Evolutionary conservation across 2,888 invertebrate genomes (phyloP).

Genomic region (Caenorhabditis sulstoni): DNA sequence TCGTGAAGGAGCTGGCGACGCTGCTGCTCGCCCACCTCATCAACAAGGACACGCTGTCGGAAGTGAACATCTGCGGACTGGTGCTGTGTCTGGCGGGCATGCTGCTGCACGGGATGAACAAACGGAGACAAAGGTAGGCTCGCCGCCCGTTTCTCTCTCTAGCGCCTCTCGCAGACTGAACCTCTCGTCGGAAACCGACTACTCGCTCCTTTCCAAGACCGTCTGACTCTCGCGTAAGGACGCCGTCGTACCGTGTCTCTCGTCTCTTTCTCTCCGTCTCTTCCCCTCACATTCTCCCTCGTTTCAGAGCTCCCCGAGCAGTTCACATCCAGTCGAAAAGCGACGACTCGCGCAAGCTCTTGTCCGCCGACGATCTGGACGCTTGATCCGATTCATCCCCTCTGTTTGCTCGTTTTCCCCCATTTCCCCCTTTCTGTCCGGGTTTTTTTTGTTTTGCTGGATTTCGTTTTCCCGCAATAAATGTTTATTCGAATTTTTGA

Average conservation of each 20-base stretch:
- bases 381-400: slow-evolving; percentile 15
- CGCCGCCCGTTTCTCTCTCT: slow-evolving; percentile 3
- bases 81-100: slow-evolving; percentile 88
- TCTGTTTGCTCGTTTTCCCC: neutral
- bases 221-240: slow-evolving; percentile 34
- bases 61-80: slow-evolving; percentile 84
- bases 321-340: slow-evolving; percentile 13
- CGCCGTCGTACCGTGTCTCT: slow-evolving; percentile 15
- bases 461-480: slow-evolving; percentile 21
- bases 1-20: slow-evolving; percentile 97
- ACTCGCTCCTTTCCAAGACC: slow-evolving; percentile 44
- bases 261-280: slow-evolving; percentile 18
- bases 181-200: slow-evolving; percentile 37
- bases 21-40: slow-evolving; percentile 90
- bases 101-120: slow-evolving; percentile 63
- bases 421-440: neutral
- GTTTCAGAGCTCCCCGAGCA: slow-evolving; percentile 25
- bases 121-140: slow-evolving; percentile 63
- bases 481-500: slow-evolving; percentile 20
- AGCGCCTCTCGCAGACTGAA: slow-evolving; percentile 17
- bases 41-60: slow-evolving; percentile 90
- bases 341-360: slow-evolving; percentile 35
- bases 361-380: slow-evolving; percentile 37
- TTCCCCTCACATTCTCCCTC: neutral
- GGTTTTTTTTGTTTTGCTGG: neutral